Evolutionary conservation across 2,113 vertebrate species (phyloP).

Genomic region (Chaetura pelagica): DNA sequence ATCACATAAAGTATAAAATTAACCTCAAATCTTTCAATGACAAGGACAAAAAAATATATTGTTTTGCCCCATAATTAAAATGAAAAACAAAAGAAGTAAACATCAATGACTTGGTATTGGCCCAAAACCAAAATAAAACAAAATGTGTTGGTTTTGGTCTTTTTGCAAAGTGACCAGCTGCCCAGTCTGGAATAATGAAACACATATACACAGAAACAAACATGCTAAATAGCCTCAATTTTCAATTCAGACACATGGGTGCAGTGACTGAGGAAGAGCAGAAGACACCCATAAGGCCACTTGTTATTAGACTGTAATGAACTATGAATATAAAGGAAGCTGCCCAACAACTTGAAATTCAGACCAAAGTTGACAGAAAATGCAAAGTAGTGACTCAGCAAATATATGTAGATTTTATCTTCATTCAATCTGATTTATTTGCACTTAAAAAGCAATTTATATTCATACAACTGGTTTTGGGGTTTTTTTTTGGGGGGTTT

Average conservation of each 20-base stretch:
- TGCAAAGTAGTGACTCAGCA: background rate
- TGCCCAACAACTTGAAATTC: background rate
- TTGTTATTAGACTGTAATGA: background rate
- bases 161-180: background rate
- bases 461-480: no score
- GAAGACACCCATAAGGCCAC: background rate
- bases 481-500: no score
- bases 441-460: constrained; percentile 20
- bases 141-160: background rate
- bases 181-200: background rate
- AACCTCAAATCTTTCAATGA: background rate
- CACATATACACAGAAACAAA: background rate
- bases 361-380: constrained; percentile 1
- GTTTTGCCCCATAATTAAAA: background rate
- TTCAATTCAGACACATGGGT: background rate
- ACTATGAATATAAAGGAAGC: background rate
- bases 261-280: background rate
- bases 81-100: background rate
- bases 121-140: background rate
- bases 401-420: background rate
- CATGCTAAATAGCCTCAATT: background rate
- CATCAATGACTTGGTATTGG: background rate
- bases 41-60: background rate
- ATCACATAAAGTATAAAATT: background rate
- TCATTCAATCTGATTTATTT: background rate